Evolutionary conservation across 92 coral and sea anemone genomes (phyloP).

Genomic region (Pocillopora grandis): DNA sequence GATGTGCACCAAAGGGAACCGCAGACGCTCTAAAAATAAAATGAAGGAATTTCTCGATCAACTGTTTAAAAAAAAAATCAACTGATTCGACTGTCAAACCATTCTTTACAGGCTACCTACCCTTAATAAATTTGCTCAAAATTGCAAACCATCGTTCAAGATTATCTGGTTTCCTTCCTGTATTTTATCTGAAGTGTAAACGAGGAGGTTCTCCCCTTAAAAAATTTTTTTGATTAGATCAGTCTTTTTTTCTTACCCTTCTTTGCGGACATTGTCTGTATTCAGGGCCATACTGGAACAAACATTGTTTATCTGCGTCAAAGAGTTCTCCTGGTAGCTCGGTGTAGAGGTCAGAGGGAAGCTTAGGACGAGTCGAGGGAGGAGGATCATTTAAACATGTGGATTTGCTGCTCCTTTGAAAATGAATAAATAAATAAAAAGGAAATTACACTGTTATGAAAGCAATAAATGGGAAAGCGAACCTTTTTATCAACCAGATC

Average conservation of each 20-base stretch:
- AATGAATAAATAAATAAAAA: not conserved
- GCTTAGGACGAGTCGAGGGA: slow-evolving; percentile 49
- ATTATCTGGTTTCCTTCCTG: not conserved
- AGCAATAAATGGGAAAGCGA: too few relatives aligned
- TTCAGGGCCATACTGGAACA: slow-evolving; percentile 45
- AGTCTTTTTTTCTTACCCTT: slow-evolving; percentile 11
- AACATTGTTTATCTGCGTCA: slow-evolving; percentile 75
- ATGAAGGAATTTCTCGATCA: not conserved
- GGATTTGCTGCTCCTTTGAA: slow-evolving; percentile 38
- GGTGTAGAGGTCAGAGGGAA: slow-evolving; percentile 28
- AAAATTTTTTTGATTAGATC: not conserved
- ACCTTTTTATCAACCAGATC: too few relatives aligned
- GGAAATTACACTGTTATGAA: too few relatives aligned
- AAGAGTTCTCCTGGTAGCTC: slow-evolving; percentile 72
- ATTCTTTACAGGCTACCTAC: too few relatives aligned
- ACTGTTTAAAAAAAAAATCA: not conserved
- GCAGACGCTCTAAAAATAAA: slow-evolving; percentile 16
- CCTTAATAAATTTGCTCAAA: not conserved
- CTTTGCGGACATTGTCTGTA: slow-evolving; percentile 50
- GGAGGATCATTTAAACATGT: slow-evolving; percentile 70
- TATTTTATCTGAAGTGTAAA: not conserved
- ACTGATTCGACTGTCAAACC: too few relatives aligned
- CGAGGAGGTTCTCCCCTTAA: not conserved
- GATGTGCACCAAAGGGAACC: slow-evolving; percentile 41
- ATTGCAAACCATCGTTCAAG: not conserved